A percentile compares a stretch with the other conserved stretches of the same genome.
Conservation (phyloP, 2,113 vertebrate genomes). For the Nerophis ophidion region DNA sequence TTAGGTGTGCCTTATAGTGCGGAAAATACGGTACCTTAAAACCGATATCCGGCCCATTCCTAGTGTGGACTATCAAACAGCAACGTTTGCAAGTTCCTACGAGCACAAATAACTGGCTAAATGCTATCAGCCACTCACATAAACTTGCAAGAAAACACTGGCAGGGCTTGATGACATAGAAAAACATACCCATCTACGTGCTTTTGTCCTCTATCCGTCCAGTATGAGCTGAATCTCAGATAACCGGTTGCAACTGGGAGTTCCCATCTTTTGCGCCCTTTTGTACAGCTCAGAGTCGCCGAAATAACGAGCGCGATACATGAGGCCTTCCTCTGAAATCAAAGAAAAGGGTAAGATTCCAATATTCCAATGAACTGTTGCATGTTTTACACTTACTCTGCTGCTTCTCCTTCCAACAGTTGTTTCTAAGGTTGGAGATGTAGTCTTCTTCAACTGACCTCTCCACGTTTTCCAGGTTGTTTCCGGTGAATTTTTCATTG, state of each 20-base stretch:
- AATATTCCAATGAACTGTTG: no score
- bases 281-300: conserved; percentile 90
- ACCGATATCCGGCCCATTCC: no score
- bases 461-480: conserved; percentile 84
- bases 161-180: no score
- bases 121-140: no score
- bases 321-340: conserved; percentile 88
- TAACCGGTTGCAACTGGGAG: conserved; percentile 92
- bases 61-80: no score
- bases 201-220: conserved; percentile 72
- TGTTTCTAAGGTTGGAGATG: conserved; percentile 92
- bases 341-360: conserved; percentile 7
- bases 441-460: conserved; percentile 96
- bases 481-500: conserved; percentile 86
- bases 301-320: conserved; percentile 96
- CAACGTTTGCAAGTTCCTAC: no score
- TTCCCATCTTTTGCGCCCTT: conserved; percentile 92
- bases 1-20: no score
- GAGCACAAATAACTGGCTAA: no score
- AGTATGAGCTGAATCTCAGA: conserved; percentile 91
- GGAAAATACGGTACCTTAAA: no score
- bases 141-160: neutral
- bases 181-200: conserved; percentile 38
- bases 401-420: conserved; percentile 97
- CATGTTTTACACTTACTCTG: conserved; percentile 80